Conservation (phyloP, 2,888 invertebrate species). For the Noctua pronuba region DNA sequence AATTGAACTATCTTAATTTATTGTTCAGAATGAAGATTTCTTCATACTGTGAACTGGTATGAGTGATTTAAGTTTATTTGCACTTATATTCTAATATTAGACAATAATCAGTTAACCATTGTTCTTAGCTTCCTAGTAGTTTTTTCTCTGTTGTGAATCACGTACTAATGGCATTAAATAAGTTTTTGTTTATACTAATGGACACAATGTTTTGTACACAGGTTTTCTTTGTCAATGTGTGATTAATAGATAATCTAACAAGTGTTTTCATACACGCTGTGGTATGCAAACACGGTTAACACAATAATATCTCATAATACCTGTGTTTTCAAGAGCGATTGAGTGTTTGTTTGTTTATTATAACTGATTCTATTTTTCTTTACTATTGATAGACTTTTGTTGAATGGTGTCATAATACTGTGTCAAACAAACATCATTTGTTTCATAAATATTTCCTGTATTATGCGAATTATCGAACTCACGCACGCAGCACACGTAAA, state of each 20-base stretch:
- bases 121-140: slow-evolving; percentile 29
- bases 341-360: background rate
- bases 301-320: slow-evolving; percentile 8
- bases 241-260: slow-evolving; percentile 11
- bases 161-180: slow-evolving; percentile 20
- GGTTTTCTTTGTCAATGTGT: slow-evolving; percentile 25
- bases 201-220: slow-evolving; percentile 2
- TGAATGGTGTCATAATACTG: background rate
- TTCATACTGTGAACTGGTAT: slow-evolving; percentile 70
- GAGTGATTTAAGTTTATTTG: slow-evolving; percentile 45
- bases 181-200: slow-evolving; percentile 9
- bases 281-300: background rate
- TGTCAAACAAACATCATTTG: background rate
- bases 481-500: background rate
- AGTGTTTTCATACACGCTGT: background rate
- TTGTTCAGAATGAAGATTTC: slow-evolving; percentile 71
- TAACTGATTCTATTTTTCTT: background rate
- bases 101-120: slow-evolving; percentile 30
- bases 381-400: background rate
- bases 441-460: background rate
- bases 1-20: slow-evolving; percentile 49
- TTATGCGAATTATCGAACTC: slow-evolving; percentile 10
- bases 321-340: background rate
- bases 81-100: slow-evolving; percentile 19
- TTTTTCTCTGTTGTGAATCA: slow-evolving; percentile 26